Evolutionary conservation across 2,113 vertebrate species (phyloP), one percentile per base, ranked within the genome.

Genomic region (Pygoscelis antarcticus): DNA sequence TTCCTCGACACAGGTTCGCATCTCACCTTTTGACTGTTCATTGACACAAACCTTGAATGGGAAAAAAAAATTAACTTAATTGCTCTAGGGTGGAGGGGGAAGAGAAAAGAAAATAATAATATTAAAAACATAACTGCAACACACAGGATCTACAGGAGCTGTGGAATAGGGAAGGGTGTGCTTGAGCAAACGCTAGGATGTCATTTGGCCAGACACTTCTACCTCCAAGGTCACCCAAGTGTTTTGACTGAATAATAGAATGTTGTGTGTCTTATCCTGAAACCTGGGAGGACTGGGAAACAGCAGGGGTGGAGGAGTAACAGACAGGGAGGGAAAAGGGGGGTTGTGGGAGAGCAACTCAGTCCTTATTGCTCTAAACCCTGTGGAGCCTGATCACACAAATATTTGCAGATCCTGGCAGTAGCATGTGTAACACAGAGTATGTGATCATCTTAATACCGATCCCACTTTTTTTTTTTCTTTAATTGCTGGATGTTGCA

Each of bases 221-320:
- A 83, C 95, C 70, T 95, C 87, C 93, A 94, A 97, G 97, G 96
- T 97, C 95, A 97, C 91, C 40, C 94, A 96, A 93, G 77, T 95
- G 87, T 94, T 97, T 95, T 96, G 87, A 96, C 78, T 66, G 66
- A 95, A 91, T 95, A 96, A 97, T 93, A 91, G 91, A 66, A 58
- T 87, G 62, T 74, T 94, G 81, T 93, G 75, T 77, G 81, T 87
- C 84, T 90, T 88, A 87, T 71, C 54, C 94, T 79, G 79, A 88
- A 95, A 93, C 91, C 40, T 96, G 55, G 84, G 60, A 94, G 81
- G 55, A 95, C 77, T 87, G 69, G 52, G 89, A 95, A 97, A 84
- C 80, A 87, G 92, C 96, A 94, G 83, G 90, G 78, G 64, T 85
- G 78, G 70, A 97, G 54, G 62, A 91, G 83, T 71, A 96, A 95